Percentiles rank a stretch among this genome's conserved stretches.
These are phyloP conservation scores for Hyperoplus immaculatus DNA, from an alignment of 2,797 vertebrate species.

Conservation along the genomic window DNA sequence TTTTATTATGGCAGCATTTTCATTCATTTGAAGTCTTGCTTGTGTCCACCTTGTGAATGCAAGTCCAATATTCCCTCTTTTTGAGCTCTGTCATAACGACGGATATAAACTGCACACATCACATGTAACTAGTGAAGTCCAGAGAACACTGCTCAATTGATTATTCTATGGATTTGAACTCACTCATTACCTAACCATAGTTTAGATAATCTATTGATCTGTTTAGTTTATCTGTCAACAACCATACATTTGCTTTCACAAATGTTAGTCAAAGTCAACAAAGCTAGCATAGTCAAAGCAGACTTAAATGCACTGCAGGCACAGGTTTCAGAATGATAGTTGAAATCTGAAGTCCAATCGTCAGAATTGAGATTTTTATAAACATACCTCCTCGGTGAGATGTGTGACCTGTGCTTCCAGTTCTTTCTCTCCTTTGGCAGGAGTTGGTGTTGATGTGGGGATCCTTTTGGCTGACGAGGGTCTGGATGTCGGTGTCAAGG, in stretches of 20 bases:
- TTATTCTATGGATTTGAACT: conserved; percentile 2
- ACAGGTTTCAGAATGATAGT: neutral
- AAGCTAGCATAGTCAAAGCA: neutral
- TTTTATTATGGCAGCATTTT: too few relatives aligned
- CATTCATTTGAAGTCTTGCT: neutral
- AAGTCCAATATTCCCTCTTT: neutral
- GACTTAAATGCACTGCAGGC: neutral
- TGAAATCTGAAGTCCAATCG: neutral
- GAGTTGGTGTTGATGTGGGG: conserved; percentile 84
- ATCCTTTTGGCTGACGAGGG: conserved; percentile 98
- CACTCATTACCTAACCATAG: neutral
- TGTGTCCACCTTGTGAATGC: neutral
- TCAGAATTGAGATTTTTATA: neutral
- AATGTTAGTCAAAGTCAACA: neutral
- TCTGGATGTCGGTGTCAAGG: conserved; percentile 95
- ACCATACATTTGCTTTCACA: conserved; percentile 1
- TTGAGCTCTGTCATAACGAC: too few relatives aligned
- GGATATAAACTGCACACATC: neutral
- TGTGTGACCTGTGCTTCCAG: conserved; percentile 98
- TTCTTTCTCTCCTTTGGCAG: conserved; percentile 96
- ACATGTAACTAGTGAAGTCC: neutral
- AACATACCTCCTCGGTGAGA: conserved; percentile 94
- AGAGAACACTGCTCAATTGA: neutral
- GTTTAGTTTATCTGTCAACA: conserved; percentile 1
- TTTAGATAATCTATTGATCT: conserved; percentile 11